These are phyloP conservation scores for Nycteola revayana DNA, from an alignment of 2,888 invertebrate species.

Conservation along the genomic window DNA sequence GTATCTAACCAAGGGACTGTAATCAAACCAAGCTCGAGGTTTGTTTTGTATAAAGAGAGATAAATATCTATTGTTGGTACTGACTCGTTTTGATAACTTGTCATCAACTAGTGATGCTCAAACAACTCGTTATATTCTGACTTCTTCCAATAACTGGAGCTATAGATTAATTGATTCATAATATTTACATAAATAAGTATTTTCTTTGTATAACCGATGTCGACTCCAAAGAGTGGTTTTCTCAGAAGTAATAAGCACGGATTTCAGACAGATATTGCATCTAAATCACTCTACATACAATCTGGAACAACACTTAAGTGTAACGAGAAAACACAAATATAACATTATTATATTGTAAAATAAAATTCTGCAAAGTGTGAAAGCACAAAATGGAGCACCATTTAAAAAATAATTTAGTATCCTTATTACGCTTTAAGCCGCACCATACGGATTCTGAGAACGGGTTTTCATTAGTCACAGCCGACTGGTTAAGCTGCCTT, in stretches of 20 bases:
- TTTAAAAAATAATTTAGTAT: constrained; percentile 23
- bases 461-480: constrained; percentile 20
- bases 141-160: too few species aligned
- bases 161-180: too few species aligned
- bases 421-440: constrained; percentile 24
- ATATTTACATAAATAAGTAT: too few species aligned
- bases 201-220: too few species aligned
- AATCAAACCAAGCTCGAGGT: too few species aligned
- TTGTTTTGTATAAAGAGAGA: too few species aligned
- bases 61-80: too few species aligned
- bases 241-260: too few species aligned
- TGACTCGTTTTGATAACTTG: too few species aligned
- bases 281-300: background rate
- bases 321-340: constrained; percentile 23
- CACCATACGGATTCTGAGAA: constrained; percentile 27
- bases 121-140: constrained; percentile 22
- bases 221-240: too few species aligned
- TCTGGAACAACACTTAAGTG: constrained; percentile 18
- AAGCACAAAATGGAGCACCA: constrained; percentile 15
- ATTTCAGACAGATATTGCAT: background rate
- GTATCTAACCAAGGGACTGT: too few species aligned
- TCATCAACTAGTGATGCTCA: constrained; percentile 30
- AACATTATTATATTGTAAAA: constrained; percentile 16
- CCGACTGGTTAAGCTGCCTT: constrained; percentile 15
- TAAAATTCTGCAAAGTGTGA: constrained; percentile 22